Percentiles rank a stretch among this genome's conserved stretches.
phyloP scores from a whole-genome alignment of 2,113 vertebrate genomes.

The cattle (Bos taurus) region DNA sequence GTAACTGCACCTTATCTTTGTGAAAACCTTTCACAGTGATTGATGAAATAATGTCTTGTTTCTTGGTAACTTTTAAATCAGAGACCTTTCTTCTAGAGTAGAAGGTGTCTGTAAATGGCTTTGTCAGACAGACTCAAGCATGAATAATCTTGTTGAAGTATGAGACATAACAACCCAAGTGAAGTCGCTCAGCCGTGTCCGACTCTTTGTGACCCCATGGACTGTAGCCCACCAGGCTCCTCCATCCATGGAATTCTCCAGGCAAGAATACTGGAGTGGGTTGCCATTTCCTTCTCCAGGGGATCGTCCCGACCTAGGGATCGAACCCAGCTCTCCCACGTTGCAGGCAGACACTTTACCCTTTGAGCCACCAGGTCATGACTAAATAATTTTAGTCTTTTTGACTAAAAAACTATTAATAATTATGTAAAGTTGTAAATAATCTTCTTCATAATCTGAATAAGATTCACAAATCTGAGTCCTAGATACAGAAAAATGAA shows the following conservation, averaged over 20 bases:
- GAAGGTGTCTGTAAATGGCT: not conserved
- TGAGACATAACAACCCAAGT: not conserved
- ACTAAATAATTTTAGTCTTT: not conserved
- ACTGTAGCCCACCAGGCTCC: not conserved
- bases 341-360: not conserved
- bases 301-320: not conserved
- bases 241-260: not conserved
- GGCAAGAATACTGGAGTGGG: not conserved
- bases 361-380: not conserved
- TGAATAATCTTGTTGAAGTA: not conserved
- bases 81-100: not conserved
- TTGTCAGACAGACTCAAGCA: not conserved
- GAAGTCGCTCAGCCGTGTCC: rapidly evolving
- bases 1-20: not conserved
- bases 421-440: not conserved
- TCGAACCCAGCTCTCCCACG: not conserved
- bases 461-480: not conserved
- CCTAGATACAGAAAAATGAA: not conserved
- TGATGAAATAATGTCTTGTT: not conserved
- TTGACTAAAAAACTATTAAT: not conserved
- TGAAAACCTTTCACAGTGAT: not conserved
- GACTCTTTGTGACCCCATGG: not conserved
- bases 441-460: not conserved
- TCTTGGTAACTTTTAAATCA: not conserved
- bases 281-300: not conserved